These are phyloP conservation scores for Atta colombica DNA, from an alignment of 1,140 invertebrate species.

Conservation along the genomic window DNA sequence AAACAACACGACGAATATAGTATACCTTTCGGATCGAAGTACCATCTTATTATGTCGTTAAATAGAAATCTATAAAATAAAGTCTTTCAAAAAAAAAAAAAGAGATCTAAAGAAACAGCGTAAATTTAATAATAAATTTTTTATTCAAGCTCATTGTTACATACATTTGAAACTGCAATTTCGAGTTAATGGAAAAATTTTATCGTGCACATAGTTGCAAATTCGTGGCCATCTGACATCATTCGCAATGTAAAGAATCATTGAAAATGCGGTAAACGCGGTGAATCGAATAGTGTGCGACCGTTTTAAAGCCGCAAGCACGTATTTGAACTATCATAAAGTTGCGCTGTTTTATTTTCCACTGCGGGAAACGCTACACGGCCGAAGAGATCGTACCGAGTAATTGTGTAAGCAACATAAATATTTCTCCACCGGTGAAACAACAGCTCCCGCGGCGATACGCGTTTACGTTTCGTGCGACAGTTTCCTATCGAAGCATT, in stretches of 20 bases:
- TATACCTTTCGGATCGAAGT: not conserved
- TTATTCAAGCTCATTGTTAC: not conserved
- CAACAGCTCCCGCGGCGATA: constrained; percentile 27
- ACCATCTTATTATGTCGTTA: not conserved
- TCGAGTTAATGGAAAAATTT: constrained; percentile 5
- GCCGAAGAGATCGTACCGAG: constrained; percentile 8
- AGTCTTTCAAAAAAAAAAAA: not conserved
- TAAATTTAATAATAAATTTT: constrained; percentile 15
- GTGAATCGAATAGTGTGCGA: constrained; percentile 30
- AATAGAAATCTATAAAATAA: not conserved
- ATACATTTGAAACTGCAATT: not conserved
- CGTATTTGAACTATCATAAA: constrained; percentile 45
- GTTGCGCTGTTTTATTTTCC: constrained; percentile 35
- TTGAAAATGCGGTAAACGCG: constrained; percentile 26
- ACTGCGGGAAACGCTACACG: not conserved
- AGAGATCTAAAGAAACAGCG: not conserved
- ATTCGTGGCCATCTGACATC: not conserved
- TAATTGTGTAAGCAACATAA: constrained; percentile 51
- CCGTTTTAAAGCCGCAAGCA: constrained; percentile 19
- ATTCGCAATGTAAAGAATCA: constrained; percentile 6
- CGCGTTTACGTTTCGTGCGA: constrained; percentile 24
- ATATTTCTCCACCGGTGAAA: constrained; percentile 32
- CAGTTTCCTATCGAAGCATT: constrained; percentile 22
- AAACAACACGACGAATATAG: not conserved
- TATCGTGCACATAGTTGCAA: not conserved